Evolutionary conservation across 2,113 vertebrate genomes (phyloP), one percentile per base, ranked within the genome.

Genomic region (Rhinolophus ferrumequinum): DNA sequence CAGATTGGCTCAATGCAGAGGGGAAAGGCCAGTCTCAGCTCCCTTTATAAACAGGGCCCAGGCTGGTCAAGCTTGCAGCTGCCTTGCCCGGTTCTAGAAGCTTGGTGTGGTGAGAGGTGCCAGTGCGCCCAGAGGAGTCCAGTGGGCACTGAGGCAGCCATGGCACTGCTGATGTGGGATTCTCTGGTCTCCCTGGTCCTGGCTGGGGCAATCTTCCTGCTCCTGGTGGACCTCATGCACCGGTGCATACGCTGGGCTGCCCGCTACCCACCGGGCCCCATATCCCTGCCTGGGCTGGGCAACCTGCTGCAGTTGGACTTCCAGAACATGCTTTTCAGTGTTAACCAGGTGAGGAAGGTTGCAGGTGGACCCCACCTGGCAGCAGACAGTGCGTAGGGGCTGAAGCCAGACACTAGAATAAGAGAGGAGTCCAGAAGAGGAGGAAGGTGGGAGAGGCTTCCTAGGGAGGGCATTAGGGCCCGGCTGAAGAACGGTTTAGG

Each of bases 151-250:
- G 41, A 44, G 6, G 41, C 41, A 44, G 50, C 64, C 67, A 97
- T 98, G 98, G 96, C 66, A 12, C 76, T 97, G 18, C 64, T 97
- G 22, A 54, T 21, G 0, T 93, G 92, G 92, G 97, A 64, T 2
- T 82, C 41, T 0, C 62, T 97, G 56, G 86, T 81, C 9, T 0
- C 88, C 1, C 6, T 98, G 88, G 98, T 60, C 11, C 0, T 98
- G 52, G 97, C 95, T 7, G 6, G 98, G 2, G 30, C 52, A 2
- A 19, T 97, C 50, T 98, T 98, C 90, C 18, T 80, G 93, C 80
- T 99, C 6, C 11, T 98, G 50, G 11, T 98, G 52, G 98, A 98
- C 88, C 97, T 98, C 87, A 97, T 97, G 97, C 98, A 98, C 94
- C 95, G 95, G 85, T 94, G 96, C 22, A 91, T 15, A 52, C 85